Evolutionary conservation across 2,113 vertebrate species (phyloP), one percentile per base, ranked within the genome.

Genomic region (Nicator chloris): DNA sequence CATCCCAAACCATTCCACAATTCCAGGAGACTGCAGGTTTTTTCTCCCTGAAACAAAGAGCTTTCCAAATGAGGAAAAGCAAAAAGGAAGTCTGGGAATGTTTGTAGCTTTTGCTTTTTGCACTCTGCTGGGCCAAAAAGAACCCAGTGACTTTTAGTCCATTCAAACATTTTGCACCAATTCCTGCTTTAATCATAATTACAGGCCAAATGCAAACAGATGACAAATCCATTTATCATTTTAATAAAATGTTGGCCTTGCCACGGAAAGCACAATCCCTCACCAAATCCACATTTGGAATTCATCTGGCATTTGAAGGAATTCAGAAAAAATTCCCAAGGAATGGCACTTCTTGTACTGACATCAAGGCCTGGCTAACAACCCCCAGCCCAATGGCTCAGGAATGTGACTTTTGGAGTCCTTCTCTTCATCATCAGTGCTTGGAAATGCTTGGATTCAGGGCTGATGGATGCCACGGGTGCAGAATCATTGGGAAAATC

Each of bases 241-340:
- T 68, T 37, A 54, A 78, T 30, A 71, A 79, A 92, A 84, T 4
- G n/a, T 49, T 94, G 70, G 54, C 31, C 83, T 93, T 81, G 86
- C 77, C 79, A 81, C 23, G 26, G 51, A 92, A 92, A 94, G 83
- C 2, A 3, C 50, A 64, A 66, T 53, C 92, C 92, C 26, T 64
- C 12, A 86, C 24, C 22, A 18, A 84, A 92, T 44, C 35, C 91
- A 89, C 91, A 92, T 86, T 97, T 95, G 96, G 95, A 60, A 88
- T 86, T 86, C 89, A 92, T 96, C 79, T 20, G 73, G 37, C 60
- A 70, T 63, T 57, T 51, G 64, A 68, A 53, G 6, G 51, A 93
- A 86, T 93, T 75, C 5, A 31, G 27, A 24, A 40, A 56, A 80
- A 80, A 44, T 21, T 42, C 69, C 10, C 71, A n/a, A 66, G 71